phyloP scores from a whole-genome alignment of 2,888 invertebrate species.

The Unio pictorum region DNA sequence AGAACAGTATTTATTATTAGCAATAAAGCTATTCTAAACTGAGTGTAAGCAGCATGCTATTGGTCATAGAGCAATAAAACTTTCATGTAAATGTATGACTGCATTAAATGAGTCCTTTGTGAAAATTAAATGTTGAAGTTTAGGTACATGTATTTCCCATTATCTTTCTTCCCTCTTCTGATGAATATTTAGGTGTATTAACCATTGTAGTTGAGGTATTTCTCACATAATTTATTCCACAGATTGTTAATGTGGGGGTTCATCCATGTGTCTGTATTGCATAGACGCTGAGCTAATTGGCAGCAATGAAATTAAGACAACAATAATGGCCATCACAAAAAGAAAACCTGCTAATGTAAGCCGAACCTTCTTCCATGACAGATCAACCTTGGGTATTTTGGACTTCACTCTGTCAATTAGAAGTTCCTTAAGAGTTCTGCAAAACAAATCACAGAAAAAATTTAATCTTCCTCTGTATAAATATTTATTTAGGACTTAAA shows the following conservation, averaged over 20 bases:
- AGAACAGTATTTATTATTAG: too few species aligned
- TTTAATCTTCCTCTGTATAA: neutral
- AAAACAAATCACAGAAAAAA: constrained; percentile 9
- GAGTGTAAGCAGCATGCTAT: too few species aligned
- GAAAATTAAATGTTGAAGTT: too few species aligned
- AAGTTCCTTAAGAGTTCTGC: constrained; percentile 44
- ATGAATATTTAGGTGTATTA: too few species aligned
- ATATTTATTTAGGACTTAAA: neutral
- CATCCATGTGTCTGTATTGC: constrained; percentile 22
- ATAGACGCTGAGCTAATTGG: constrained; percentile 40
- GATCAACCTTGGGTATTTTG: constrained; percentile 43
- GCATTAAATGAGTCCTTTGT: too few species aligned
- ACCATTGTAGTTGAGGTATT: neutral
- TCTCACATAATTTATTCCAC: neutral
- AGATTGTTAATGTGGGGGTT: constrained; percentile 21
- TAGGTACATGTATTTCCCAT: too few species aligned
- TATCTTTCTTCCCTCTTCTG: too few species aligned
- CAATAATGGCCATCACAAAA: constrained; percentile 49
- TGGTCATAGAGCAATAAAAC: too few species aligned
- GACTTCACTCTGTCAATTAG: constrained; percentile 36
- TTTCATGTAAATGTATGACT: too few species aligned
- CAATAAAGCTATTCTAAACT: too few species aligned
- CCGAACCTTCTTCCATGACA: constrained; percentile 48
- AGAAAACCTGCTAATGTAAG: constrained; percentile 52
- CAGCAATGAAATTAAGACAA: constrained; percentile 48